These are phyloP conservation scores for Periplaneta americana DNA, from an alignment of 1,140 invertebrate species.

Conservation along the genomic window DNA sequence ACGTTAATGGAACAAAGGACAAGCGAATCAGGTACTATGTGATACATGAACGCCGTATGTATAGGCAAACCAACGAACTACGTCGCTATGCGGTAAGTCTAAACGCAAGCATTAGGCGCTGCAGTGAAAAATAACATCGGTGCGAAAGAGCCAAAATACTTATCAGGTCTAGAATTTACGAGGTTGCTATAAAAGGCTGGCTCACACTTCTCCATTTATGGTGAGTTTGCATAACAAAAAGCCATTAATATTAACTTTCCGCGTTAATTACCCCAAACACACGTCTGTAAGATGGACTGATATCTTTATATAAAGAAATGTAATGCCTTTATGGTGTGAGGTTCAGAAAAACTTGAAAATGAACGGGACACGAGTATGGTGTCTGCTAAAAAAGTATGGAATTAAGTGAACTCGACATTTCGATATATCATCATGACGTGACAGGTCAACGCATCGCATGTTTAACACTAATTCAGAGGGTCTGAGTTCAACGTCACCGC, in stretches of 20 bases:
- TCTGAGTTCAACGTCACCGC: not conserved
- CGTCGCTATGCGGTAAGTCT: not conserved
- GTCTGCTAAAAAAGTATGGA: not conserved
- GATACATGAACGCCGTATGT: not conserved
- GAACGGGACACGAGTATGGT: no score
- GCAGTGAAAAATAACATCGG: not conserved
- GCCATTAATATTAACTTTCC: no score
- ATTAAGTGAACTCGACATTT: not conserved
- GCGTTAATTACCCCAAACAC: no score
- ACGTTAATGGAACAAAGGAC: no score
- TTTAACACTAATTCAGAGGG: not conserved
- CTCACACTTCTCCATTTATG: not conserved
- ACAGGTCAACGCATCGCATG: not conserved
- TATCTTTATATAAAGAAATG: no score
- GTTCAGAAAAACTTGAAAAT: no score
- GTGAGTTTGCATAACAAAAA: no score
- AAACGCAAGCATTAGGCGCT: not conserved
- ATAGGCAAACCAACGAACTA: not conserved
- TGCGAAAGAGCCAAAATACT: not conserved
- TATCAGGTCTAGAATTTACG: not conserved
- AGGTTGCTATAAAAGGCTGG: not conserved
- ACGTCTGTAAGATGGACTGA: no score
- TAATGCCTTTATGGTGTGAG: no score
- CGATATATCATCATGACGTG: not conserved
- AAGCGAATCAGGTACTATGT: no score